Conservation (phyloP, 2,888 invertebrate genomes). For the Drosophila pseudotakahashii region DNA sequence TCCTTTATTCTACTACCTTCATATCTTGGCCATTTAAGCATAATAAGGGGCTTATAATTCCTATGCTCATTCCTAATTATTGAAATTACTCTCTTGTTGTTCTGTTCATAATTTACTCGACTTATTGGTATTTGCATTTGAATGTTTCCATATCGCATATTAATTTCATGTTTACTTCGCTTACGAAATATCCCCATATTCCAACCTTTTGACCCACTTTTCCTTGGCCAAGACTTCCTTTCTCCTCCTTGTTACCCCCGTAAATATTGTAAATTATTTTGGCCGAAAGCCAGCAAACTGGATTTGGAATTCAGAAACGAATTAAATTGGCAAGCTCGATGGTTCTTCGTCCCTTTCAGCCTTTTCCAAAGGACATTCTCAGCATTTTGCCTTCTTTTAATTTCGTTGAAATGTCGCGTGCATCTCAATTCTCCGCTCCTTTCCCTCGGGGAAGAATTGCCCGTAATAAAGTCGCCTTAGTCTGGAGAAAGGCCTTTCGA, state of each 20-base stretch:
- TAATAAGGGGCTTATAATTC: too few relatives aligned
- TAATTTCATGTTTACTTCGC: slow-evolving; percentile 17
- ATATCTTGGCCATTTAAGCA: too few relatives aligned
- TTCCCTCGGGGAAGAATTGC: slow-evolving; percentile 28
- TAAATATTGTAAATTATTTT: slow-evolving; percentile 46
- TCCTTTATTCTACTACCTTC: too few relatives aligned
- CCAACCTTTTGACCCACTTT: not conserved
- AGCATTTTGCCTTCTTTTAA: slow-evolving; percentile 49
- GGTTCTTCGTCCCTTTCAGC: not conserved
- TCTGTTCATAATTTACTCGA: slow-evolving; percentile 2
- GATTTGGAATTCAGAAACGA: slow-evolving; percentile 44
- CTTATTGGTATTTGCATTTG: slow-evolving; percentile 6
- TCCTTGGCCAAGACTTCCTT: not conserved
- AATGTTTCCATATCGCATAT: slow-evolving; percentile 25
- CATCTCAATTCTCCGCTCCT: slow-evolving; percentile 22
- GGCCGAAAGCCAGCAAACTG: slow-evolving; percentile 51
- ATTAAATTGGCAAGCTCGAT: slow-evolving; percentile 62
- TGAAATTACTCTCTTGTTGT: not conserved
- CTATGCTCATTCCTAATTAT: not conserved
- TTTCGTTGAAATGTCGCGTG: slow-evolving; percentile 56
- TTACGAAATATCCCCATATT: not conserved
- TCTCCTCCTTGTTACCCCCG: not conserved
- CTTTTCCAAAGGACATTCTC: slow-evolving; percentile 23
- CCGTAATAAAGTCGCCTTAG: slow-evolving; percentile 44
- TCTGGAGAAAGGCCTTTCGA: slow-evolving; percentile 26